Conservation (phyloP, 2,888 invertebrate genomes). For the Vannuccia rotundouncinata region DNA sequence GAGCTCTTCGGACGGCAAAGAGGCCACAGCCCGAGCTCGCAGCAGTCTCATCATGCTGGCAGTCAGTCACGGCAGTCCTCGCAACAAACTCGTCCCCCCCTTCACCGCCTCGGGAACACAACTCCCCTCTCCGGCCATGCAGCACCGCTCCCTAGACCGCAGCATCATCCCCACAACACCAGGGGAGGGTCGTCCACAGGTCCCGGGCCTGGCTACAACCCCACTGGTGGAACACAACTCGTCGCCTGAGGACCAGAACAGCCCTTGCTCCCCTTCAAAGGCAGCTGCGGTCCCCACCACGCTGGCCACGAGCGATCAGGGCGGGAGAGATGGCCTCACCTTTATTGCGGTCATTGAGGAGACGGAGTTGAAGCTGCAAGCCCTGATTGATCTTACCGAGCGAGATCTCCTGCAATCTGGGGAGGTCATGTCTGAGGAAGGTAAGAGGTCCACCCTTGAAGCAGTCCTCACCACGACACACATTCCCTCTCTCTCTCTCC, state of each 20-base stretch:
- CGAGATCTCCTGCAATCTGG: not conserved
- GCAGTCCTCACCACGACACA: not conserved
- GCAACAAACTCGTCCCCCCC: not conserved
- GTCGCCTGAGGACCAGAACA: not conserved
- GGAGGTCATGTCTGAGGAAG: not conserved
- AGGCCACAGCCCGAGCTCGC: slow-evolving; percentile 7
- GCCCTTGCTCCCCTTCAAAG: not conserved
- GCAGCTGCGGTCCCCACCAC: not conserved
- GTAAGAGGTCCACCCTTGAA: not conserved
- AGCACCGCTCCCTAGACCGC: not conserved
- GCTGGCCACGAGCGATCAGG: not conserved
- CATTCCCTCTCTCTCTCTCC: slow-evolving; percentile 18
- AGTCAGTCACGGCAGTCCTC: slow-evolving; percentile 29
- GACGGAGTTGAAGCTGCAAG: not conserved
- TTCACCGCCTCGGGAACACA: not conserved
- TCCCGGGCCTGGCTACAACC: not conserved
- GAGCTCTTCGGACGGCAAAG: not conserved
- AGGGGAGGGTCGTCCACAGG: not conserved
- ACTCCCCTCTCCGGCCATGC: not conserved
- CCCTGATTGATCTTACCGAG: not conserved
- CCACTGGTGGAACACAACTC: not conserved
- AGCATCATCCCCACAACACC: not conserved
- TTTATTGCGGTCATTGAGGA: not conserved
- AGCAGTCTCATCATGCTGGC: slow-evolving; percentile 31
- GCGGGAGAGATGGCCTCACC: not conserved